These are phyloP conservation scores for Aporophyla nigra DNA, from an alignment of 2,888 invertebrate species.

Conservation along the genomic window DNA sequence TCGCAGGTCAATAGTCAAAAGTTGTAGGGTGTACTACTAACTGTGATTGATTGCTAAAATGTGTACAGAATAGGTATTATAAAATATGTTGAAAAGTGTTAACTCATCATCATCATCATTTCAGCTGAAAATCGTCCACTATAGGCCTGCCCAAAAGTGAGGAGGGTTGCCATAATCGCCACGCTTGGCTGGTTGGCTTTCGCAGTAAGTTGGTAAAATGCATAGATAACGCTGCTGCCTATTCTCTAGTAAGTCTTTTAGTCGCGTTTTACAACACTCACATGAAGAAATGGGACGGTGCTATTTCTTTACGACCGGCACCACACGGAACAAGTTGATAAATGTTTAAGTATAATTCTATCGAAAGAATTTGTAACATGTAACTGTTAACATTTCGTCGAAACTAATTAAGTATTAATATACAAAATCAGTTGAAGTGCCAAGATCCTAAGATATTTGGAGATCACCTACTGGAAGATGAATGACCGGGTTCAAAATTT, in stretches of 20 bases:
- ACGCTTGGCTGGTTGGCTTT: no score
- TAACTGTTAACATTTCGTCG: not conserved
- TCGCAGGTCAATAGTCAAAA: not conserved
- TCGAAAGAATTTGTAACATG: not conserved
- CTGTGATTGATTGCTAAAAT: not conserved
- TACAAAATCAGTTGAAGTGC: not conserved
- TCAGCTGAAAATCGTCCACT: no score
- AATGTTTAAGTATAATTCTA: not conserved
- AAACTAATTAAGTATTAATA: not conserved
- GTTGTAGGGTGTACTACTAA: not conserved
- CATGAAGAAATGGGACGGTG: no score
- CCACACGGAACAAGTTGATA: not conserved
- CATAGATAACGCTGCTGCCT: no score
- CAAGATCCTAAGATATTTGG: not conserved
- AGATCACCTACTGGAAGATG: not conserved
- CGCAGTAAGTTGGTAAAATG: no score
- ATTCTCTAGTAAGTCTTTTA: no score
- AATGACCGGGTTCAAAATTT: not conserved
- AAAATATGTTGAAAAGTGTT: not conserved
- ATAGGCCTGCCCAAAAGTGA: no score
- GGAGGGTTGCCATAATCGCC: no score
- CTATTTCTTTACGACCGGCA: no score
- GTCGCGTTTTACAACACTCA: no score
- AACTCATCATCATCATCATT: no score
- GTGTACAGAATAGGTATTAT: not conserved